Conservation (phyloP, 2,888 invertebrate genomes). For the Macaria notata region DNA sequence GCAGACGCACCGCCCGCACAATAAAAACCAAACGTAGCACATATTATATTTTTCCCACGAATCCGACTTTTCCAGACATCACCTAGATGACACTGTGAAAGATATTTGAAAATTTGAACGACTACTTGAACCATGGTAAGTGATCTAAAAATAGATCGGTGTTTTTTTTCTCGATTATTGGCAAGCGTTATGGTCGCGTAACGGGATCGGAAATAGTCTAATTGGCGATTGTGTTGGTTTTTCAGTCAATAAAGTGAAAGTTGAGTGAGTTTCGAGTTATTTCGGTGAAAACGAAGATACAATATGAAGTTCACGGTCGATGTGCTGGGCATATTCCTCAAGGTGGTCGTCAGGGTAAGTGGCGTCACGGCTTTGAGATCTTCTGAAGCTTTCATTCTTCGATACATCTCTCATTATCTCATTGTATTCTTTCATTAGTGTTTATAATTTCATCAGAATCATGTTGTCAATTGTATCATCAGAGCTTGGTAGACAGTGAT, state of each 20-base stretch:
- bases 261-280: constrained; percentile 53
- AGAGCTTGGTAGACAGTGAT: no score
- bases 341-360: constrained; percentile 78
- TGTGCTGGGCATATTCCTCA: constrained; percentile 76
- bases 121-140: constrained; percentile 44
- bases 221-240: constrained; percentile 42
- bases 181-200: constrained; percentile 35
- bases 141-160: constrained; percentile 33
- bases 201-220: constrained; percentile 36
- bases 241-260: constrained; percentile 68
- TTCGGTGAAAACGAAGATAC: constrained; percentile 36
- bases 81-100: constrained; percentile 38
- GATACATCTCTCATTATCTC: no score
- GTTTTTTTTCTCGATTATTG: constrained; percentile 10
- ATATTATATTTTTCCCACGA: constrained; percentile 75
- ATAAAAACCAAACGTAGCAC: constrained; percentile 75
- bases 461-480: no score
- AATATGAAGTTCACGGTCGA: constrained; percentile 80
- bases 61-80: constrained; percentile 56
- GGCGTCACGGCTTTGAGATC: not conserved
- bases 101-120: constrained; percentile 7
- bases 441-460: no score
- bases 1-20: constrained; percentile 62
- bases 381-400: constrained; percentile 5
- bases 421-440: no score